phyloP scores from a whole-genome alignment of 2,797 vertebrate species.

The Ispidina lecontei region DNA sequence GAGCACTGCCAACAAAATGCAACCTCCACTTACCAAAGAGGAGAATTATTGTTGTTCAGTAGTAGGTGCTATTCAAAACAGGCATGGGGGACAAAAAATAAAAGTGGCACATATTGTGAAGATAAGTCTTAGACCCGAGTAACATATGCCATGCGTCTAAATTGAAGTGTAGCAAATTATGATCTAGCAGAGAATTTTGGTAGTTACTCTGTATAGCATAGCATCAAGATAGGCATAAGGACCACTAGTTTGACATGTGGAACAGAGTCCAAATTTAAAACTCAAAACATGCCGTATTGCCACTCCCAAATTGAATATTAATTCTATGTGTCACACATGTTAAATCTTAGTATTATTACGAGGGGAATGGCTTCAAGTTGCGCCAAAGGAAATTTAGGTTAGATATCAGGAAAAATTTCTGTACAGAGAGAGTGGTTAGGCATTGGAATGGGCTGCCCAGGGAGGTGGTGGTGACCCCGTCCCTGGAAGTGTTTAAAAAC shows the following conservation, averaged over 20 bases:
- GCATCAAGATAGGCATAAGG: background rate
- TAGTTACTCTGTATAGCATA: background rate
- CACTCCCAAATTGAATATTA: background rate
- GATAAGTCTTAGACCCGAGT: background rate
- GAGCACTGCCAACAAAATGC: background rate
- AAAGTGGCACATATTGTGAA: background rate
- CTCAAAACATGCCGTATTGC: background rate
- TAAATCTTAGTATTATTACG: background rate
- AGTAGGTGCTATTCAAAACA: background rate
- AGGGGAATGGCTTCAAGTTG: too few relatives aligned
- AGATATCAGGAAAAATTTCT: too few relatives aligned
- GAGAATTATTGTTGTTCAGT: background rate
- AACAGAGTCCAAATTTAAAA: background rate
- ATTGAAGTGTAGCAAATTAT: background rate
- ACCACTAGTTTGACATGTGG: accelerated
- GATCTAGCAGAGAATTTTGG: background rate
- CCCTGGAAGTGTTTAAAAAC: too few relatives aligned
- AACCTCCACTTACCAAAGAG: background rate
- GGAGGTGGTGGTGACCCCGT: too few relatives aligned
- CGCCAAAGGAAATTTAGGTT: too few relatives aligned
- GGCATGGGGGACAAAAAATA: background rate
- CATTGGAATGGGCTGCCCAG: too few relatives aligned
- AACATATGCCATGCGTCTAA: background rate
- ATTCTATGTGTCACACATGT: background rate
- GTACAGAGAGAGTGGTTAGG: too few relatives aligned